Percentiles rank a stretch among this genome's conserved stretches.
phyloP scores from a whole-genome alignment of 92 coral and sea anemone genomes.

The Epizoanthus scotinus region DNA sequence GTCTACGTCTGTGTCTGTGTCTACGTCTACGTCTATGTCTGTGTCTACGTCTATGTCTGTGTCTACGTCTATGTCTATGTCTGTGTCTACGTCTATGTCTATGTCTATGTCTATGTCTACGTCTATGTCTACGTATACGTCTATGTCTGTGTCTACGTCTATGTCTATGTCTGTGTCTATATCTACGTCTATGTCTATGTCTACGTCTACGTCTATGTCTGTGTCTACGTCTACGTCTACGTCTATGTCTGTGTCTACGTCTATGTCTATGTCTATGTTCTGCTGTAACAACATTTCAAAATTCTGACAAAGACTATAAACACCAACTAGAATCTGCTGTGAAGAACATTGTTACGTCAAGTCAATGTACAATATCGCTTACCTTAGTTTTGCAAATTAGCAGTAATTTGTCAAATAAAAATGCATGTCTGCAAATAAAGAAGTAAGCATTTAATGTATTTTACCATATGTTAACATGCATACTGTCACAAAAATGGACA shows the following conservation, averaged over 20 bases:
- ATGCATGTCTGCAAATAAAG: slow-evolving; percentile 76
- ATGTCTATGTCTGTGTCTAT: neutral
- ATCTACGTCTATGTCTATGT: too few species aligned
- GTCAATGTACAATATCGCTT: neutral
- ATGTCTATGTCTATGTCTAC: neutral
- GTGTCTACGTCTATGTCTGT: too few species aligned
- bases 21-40: neutral
- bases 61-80: neutral
- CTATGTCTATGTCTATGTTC: too few species aligned
- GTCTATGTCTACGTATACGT: too few species aligned
- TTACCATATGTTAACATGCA: neutral
- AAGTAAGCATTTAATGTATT: neutral
- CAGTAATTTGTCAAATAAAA: slow-evolving; percentile 86
- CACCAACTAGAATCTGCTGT: too few species aligned
- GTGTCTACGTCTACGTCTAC: too few species aligned
- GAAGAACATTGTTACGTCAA: too few species aligned
- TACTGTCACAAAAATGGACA: neutral
- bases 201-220: neutral
- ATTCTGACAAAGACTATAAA: too few species aligned
- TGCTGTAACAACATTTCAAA: too few species aligned
- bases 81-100: too few species aligned
- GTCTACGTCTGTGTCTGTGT: too few species aligned
- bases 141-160: too few species aligned
- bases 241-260: neutral
- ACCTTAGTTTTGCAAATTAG: slow-evolving; percentile 96